Percentiles rank a stretch among this genome's conserved stretches.
Evolutionary conservation across 2,797 vertebrate species (phyloP).

Genomic region (Graptemys geographica): DNA sequence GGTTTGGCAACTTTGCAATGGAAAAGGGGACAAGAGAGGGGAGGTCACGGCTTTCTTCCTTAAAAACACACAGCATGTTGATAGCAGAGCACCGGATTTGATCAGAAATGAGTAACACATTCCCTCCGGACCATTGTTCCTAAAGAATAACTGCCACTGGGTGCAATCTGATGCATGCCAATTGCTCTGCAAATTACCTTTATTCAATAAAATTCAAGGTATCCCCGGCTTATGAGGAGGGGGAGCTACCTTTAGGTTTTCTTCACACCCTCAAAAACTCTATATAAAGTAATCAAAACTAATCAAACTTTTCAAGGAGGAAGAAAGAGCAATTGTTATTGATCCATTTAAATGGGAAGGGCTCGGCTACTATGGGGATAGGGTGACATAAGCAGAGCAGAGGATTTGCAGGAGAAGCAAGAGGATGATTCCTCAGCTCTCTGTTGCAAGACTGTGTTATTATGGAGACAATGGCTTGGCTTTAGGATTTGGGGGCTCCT

Average conservation of each 20-base stretch:
- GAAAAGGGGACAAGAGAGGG: background rate
- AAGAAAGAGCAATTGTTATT: background rate
- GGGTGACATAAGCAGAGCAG: background rate
- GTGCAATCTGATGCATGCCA: background rate
- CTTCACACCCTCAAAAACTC: background rate
- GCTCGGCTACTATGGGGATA: background rate
- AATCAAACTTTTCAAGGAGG: background rate
- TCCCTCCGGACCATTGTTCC: background rate
- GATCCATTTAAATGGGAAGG: background rate
- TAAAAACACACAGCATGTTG: slow-evolving; percentile 2
- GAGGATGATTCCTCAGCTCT: background rate
- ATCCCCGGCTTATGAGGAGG: background rate
- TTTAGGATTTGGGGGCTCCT: background rate
- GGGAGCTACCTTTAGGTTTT: background rate
- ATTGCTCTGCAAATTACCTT: background rate
- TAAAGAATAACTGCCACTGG: background rate
- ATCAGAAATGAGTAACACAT: background rate
- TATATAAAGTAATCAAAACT: background rate
- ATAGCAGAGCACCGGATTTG: background rate
- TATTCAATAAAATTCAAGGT: background rate
- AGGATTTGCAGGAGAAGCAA: background rate
- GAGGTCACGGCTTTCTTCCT: background rate
- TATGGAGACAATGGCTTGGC: background rate
- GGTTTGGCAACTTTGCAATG: background rate
- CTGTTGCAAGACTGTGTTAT: background rate